A percentile compares a stretch with the other conserved stretches of the same genome.
Evolutionary conservation across 1,140 invertebrate species (phyloP).

Genomic region (Telenomus remus): DNA sequence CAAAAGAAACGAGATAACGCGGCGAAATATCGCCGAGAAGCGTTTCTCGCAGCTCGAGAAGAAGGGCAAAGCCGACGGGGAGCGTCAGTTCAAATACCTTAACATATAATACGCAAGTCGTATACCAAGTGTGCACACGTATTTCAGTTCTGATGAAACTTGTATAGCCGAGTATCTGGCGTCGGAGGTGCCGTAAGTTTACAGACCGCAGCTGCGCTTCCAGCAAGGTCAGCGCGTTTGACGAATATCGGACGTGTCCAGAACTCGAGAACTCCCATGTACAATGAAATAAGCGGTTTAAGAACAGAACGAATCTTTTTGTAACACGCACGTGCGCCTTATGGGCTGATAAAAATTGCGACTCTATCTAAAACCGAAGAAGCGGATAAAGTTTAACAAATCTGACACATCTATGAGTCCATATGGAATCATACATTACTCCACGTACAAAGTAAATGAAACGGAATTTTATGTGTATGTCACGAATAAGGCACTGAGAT

Average conservation of each 20-base stretch:
- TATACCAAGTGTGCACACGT: slow-evolving; percentile 14
- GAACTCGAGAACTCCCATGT: slow-evolving; percentile 36
- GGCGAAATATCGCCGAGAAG: slow-evolving; percentile 42
- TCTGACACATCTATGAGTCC: too few species aligned
- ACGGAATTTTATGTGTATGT: too few species aligned
- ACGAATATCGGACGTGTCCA: slow-evolving; percentile 16
- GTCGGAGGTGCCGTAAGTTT: neutral
- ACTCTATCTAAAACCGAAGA: too few species aligned
- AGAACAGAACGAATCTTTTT: neutral
- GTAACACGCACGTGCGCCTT: neutral
- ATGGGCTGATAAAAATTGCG: too few species aligned
- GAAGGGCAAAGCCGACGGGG: neutral
- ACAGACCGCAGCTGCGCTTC: neutral
- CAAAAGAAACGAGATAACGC: slow-evolving; percentile 52
- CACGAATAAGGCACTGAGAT: too few species aligned
- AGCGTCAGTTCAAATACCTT: slow-evolving; percentile 31
- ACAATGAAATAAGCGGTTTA: slow-evolving; percentile 2
- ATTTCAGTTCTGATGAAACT: slow-evolving; percentile 34
- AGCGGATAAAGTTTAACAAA: too few species aligned
- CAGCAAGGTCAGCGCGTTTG: slow-evolving; percentile 7
- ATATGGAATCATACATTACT: too few species aligned
- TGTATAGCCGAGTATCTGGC: slow-evolving; percentile 19
- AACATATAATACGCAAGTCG: slow-evolving; percentile 40
- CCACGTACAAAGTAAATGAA: too few species aligned
- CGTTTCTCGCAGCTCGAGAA: slow-evolving; percentile 11